Conservation (phyloP, 2,888 invertebrate genomes). For the Andrena praecox region DNA sequence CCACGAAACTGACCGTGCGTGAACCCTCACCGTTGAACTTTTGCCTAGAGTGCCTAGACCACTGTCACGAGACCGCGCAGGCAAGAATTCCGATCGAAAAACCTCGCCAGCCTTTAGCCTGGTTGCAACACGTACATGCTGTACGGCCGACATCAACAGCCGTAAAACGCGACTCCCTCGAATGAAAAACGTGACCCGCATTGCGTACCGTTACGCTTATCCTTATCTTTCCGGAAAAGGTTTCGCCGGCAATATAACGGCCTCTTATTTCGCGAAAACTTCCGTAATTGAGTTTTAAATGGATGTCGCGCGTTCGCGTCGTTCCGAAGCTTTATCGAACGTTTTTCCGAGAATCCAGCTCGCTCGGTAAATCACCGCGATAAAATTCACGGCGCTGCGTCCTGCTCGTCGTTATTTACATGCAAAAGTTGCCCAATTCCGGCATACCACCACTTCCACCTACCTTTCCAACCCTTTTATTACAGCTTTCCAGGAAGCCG, state of each 20-base stretch:
- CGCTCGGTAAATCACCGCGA: slow-evolving; percentile 14
- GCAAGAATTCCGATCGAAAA: slow-evolving; percentile 6
- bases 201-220: background rate
- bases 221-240: background rate
- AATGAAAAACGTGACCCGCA: slow-evolving; percentile 16
- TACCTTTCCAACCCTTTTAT: too few species aligned
- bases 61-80: background rate
- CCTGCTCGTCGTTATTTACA: background rate
- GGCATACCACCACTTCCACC: too few species aligned
- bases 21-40: slow-evolving; percentile 48
- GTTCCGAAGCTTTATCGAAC: background rate
- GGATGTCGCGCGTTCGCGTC: background rate
- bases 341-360: background rate
- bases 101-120: background rate
- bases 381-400: slow-evolving; percentile 5
- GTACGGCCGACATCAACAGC: background rate
- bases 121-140: background rate
- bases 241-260: background rate
- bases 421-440: background rate
- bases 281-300: background rate
- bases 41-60: background rate
- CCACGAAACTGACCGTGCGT: slow-evolving; percentile 51
- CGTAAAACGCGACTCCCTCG: background rate
- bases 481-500: background rate
- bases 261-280: background rate